Evolutionary conservation across 1,140 invertebrate species (phyloP).

Genomic region (Ceratoteleas bidentatus): DNA sequence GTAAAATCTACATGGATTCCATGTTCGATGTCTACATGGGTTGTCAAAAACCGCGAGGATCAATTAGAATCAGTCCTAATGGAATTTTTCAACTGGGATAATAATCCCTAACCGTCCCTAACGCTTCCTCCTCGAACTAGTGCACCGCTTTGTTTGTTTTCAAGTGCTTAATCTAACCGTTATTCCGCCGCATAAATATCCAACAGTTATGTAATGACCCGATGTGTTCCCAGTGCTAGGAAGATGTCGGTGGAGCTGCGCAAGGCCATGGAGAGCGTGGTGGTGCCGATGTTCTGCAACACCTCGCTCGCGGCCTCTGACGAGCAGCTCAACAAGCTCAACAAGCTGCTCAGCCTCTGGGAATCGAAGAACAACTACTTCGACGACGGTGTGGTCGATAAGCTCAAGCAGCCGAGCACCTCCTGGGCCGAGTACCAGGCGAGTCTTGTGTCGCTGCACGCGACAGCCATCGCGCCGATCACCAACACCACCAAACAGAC

Average conservation of each 20-base stretch:
- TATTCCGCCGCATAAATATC: constrained; percentile 11
- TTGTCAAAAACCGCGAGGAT: no score
- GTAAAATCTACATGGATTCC: no score
- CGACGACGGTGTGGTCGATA: constrained; percentile 90
- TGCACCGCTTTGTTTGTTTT: constrained; percentile 24
- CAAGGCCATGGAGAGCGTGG: constrained; percentile 94
- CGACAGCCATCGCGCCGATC: constrained; percentile 88
- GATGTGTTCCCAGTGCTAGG: constrained; percentile 86
- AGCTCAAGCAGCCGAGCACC: constrained; percentile 88
- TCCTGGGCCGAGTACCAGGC: constrained; percentile 93
- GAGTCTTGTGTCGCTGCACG: constrained; percentile 89
- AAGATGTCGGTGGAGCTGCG: constrained; percentile 96
- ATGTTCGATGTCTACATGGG: no score
- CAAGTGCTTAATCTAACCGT: constrained; percentile 30
- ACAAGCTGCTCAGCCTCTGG: constrained; percentile 96
- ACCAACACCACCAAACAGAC: constrained; percentile 88
- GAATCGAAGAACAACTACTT: constrained; percentile 98
- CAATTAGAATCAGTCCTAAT: no score
- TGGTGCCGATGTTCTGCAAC: constrained; percentile 98
- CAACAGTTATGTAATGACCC: constrained; percentile 38
- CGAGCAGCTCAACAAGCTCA: constrained; percentile 93
- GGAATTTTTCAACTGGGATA: no score
- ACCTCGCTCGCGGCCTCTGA: constrained; percentile 90
- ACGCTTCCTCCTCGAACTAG: no score
- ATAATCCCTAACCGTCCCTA: no score